Base-by-base conservation (phyloP, 2,888 invertebrate genomes). In the Trachelus troglodyta region DNA sequence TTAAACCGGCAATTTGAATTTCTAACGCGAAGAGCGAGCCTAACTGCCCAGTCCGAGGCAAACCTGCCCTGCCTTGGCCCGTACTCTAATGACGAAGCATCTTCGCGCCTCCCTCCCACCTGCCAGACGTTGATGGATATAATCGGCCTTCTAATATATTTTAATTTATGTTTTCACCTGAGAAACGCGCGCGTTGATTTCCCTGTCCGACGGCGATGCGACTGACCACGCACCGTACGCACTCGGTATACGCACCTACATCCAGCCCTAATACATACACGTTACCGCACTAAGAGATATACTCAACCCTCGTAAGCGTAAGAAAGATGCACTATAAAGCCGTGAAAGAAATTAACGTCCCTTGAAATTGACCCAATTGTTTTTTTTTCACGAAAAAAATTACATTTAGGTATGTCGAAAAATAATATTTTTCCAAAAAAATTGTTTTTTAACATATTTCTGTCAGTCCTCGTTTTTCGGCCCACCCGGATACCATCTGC, bases 81-180 rank as follows among this genome's bases (percentile, higher is more conserved):
- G 9, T 23, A 30, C 74, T 74, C 74, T 84, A 83, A 84, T 87
- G 87, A 87, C 87, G 81, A 80, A 79, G 86, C 86, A 85, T 81
- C 83, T 84, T 85, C 81, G 79, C 86, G 82, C 83, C 81, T 81
- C 80, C 80, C 83, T 82, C 81, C 83, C 81, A 83, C 81, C 82
- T 80, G 78, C 73, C 79, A 74, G 84, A 81, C 81, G 75, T 84
- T 87, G 87, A 87, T 87, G 83, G 83, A 87, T 87, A 84, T 76
- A 75, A 75, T 81, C 77, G 79, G 75, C 79, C 78, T 81, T 79
- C 81, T 81, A 81, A 81, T 82, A 81, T 85, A 84, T 87, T 87
- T 87, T 86, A 87, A 88, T 88, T 86, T 88, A 83, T 85, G 81
- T 87, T 85, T 87, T 87, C 87, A 83, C 87, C 81, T 83, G 83